These are phyloP conservation scores for Malthinus flaveolus DNA, from an alignment of 2,888 invertebrate genomes.

Conservation along the genomic window DNA sequence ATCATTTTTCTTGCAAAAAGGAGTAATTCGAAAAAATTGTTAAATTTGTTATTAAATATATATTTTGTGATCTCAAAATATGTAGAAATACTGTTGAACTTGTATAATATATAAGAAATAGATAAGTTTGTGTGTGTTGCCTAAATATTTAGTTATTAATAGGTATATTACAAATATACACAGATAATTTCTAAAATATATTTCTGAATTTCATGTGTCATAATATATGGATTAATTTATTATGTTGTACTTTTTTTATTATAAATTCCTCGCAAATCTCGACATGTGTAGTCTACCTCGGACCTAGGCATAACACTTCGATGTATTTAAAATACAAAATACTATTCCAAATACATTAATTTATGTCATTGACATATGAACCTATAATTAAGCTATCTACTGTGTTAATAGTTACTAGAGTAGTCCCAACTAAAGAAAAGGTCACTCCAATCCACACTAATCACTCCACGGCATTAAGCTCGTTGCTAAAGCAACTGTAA, in stretches of 20 bases:
- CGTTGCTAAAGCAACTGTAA: too few species aligned
- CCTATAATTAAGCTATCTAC: too few species aligned
- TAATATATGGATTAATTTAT: conserved; percentile 55
- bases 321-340: too few species aligned
- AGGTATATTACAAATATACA: conserved; percentile 51
- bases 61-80: conserved; percentile 57
- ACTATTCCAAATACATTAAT: too few species aligned
- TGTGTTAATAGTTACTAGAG: too few species aligned
- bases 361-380: too few species aligned
- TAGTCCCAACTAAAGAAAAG: too few species aligned
- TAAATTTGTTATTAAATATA: conserved; percentile 54
- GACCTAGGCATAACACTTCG: too few species aligned
- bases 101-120: conserved; percentile 41
- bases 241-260: conserved; percentile 23
- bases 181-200: conserved; percentile 54
- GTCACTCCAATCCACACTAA: too few species aligned
- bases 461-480: too few species aligned
- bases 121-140: conserved; percentile 50
- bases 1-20: conserved; percentile 27
- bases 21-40: conserved; percentile 43
- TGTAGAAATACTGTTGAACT: conserved; percentile 52
- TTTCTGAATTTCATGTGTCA: conserved; percentile 57
- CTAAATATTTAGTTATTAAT: conserved; percentile 46
- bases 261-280: neutral
- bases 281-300: too few species aligned